Conservation (phyloP, 2,797 vertebrate species). For the Tenualosa thibaudeaui region DNA sequence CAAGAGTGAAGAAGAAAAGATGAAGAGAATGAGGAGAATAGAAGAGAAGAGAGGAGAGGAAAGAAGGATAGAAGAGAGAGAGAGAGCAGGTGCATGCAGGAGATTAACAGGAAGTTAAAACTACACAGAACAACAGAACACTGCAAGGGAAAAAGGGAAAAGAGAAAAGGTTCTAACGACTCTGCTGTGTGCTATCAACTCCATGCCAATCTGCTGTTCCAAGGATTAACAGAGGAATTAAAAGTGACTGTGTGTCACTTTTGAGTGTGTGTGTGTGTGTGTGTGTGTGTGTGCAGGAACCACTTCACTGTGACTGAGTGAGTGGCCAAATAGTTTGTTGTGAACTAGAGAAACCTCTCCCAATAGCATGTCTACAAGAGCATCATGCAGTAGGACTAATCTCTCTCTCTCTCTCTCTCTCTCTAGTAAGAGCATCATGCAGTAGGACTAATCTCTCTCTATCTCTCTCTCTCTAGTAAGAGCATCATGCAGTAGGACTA, state of each 20-base stretch:
- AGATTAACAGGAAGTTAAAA: background rate
- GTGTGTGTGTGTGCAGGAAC: background rate
- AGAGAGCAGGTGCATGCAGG: background rate
- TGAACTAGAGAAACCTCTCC: background rate
- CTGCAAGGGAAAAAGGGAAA: background rate
- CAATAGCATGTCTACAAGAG: background rate
- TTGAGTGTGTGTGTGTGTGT: slow-evolving; percentile 1
- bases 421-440: too few species aligned
- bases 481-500: too few species aligned
- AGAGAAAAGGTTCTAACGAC: background rate
- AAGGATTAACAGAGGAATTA: background rate
- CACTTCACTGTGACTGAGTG: background rate
- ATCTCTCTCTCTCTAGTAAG: too few species aligned
- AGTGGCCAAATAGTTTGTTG: too few species aligned
- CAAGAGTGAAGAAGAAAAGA: background rate
- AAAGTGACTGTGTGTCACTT: background rate
- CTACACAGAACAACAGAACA: background rate
- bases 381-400: too few species aligned
- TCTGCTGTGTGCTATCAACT: background rate
- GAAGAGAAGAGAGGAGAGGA: background rate
- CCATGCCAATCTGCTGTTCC: background rate
- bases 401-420: too few species aligned
- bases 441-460: too few species aligned
- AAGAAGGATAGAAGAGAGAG: background rate
- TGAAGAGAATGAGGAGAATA: background rate